Evolutionary conservation across 2,888 invertebrate species (phyloP), one percentile per base, ranked within the genome.

Genomic region (Lithosia quadra): DNA sequence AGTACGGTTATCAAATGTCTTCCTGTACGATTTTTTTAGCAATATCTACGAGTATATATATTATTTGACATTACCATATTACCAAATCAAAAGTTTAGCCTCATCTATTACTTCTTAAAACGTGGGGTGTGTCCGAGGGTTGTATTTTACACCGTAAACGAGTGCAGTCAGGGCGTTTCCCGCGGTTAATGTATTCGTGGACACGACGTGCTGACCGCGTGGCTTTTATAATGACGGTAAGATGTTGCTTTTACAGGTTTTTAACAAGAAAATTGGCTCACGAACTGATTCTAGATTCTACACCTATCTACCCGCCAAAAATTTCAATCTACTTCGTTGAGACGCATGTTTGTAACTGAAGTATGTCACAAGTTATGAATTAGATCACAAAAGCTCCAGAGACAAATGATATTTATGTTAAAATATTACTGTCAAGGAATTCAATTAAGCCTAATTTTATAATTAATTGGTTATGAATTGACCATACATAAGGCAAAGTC

Each of bases 181-280:
- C 69, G 73, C 74, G 69, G 73, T 70, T 91, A 91, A 92, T 92
- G 81, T 91, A 92, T 92, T 87, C 92, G 75, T 60, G 68, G 81
- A 77, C 92, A 92, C 92, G 92, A 67, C 69, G 68, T 75, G 90
- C 91, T 91, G 91, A 91, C 90, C 87, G 81, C 78, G 81, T 84
- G 72, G 73, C 72, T 78, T 82, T 79, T 66, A 13, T 33, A n/a
- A 36, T 9, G 33, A n/a, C 57, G 18, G 1, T 73, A 83, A 79
- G 70, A 82, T 80, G 74, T 57, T 64, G 78, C 76, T 62, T 58
- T 58, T 57, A 24, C 13, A 15, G 9, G 18, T 49, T 49, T 49
- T 13, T 49, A 13, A 62, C n/a, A 49, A 43, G 43, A 62, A 43
- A n/a, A 49, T n/a, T n/a, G n/a, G n/a, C 2, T n/a, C 9, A 49